These are phyloP conservation scores for Aporophyla nigra DNA, from an alignment of 2,888 invertebrate genomes.

Conservation along the genomic window DNA sequence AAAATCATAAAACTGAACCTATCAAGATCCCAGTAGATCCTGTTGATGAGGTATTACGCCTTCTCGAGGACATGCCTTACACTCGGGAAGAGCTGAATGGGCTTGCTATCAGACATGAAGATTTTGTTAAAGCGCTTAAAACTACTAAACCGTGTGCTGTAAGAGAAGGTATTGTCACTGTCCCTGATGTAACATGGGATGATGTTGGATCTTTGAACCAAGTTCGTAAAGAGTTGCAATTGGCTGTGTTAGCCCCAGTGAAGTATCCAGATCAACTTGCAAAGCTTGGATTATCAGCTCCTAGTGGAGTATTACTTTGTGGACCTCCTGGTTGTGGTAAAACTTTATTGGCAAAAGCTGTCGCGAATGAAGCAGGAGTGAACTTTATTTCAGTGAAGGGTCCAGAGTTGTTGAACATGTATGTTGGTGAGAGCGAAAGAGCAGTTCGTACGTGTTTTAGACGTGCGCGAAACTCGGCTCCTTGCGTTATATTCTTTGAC, in stretches of 20 bases:
- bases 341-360: constrained; percentile 98
- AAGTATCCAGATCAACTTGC: constrained; percentile 95
- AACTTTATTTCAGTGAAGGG: constrained; percentile 99
- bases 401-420: constrained; percentile 99
- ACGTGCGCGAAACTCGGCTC: constrained; percentile 98
- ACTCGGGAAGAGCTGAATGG: constrained; percentile 91
- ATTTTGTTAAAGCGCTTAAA: constrained; percentile 95
- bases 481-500: constrained; percentile 99
- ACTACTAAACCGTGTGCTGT: constrained; percentile 98
- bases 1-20: constrained; percentile 67
- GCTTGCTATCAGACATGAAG: constrained; percentile 93
- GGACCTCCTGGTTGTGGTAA: constrained; percentile 99
- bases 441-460: constrained; percentile 99
- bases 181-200: constrained; percentile 99
- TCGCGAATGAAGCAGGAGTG: constrained; percentile 99
- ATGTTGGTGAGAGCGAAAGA: constrained; percentile 99
- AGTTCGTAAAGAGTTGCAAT: constrained; percentile 96
- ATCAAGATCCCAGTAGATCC: constrained; percentile 72
- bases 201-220: constrained; percentile 98
- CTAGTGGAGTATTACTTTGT: constrained; percentile 97
- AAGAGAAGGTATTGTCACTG: constrained; percentile 99
- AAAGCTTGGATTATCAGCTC: constrained; percentile 94
- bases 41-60: constrained; percentile 91
- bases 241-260: constrained; percentile 98
- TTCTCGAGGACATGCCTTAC: constrained; percentile 93